phyloP scores from a whole-genome alignment of 2,888 invertebrate species.

The Metallyticus violacea region DNA sequence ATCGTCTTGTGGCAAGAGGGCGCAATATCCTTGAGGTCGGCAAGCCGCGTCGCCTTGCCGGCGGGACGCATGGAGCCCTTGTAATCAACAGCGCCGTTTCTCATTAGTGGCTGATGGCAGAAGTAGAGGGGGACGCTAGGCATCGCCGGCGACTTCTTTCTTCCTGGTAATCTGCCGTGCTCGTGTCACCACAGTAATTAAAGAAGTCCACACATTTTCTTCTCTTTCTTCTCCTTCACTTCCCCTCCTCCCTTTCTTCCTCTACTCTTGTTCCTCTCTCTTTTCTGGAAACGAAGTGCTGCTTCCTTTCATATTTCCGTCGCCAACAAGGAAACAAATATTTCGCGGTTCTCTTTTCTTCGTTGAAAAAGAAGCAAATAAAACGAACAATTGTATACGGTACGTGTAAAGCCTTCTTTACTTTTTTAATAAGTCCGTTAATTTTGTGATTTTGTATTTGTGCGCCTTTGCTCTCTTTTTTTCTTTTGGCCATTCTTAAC shows the following conservation, averaged over 20 bases:
- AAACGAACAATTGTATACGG: neutral
- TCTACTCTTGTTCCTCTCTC: neutral
- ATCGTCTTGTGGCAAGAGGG: neutral
- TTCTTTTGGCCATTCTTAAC: neutral
- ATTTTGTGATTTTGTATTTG: neutral
- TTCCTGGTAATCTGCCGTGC: conserved; percentile 11
- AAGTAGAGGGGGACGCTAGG: neutral
- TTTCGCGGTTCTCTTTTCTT: neutral
- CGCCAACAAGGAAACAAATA: neutral
- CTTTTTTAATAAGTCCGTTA: neutral
- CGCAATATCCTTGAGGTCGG: conserved; percentile 7
- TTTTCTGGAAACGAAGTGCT: neutral
- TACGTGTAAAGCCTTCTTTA: neutral
- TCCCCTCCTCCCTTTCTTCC: too few species aligned
- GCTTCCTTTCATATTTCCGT: neutral
- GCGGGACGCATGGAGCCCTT: neutral
- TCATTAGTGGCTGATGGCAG: conserved; percentile 26
- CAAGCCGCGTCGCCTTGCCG: conserved; percentile 5
- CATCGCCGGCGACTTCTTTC: neutral
- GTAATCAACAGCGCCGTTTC: conserved; percentile 28
- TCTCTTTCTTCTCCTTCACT: neutral
- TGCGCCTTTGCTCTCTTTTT: neutral
- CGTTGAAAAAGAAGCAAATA: neutral
- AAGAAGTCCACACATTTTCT: conserved; percentile 18
- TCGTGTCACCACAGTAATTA: conserved; percentile 24